Conservation (phyloP, 2,113 vertebrate genomes). For the Chionis minor region DNA sequence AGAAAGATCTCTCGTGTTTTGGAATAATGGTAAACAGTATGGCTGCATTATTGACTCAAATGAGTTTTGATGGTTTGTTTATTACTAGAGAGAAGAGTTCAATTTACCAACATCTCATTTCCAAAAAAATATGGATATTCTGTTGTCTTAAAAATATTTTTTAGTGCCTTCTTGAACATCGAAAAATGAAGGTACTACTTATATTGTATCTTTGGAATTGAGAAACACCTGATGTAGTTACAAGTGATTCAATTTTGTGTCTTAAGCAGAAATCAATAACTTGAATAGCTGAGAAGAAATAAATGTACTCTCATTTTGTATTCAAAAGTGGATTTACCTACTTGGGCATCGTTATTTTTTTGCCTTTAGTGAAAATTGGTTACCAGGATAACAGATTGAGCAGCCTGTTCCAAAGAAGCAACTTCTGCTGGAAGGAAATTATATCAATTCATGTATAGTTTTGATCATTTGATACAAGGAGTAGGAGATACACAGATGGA, state of each 20-base stretch:
- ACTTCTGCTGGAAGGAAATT: not conserved
- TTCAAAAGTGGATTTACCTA: not conserved
- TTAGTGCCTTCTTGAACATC: not conserved
- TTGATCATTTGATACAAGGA: not conserved
- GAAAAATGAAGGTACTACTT: not conserved
- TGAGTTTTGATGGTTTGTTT: not conserved
- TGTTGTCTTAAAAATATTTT: not conserved
- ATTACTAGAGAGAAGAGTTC: not conserved
- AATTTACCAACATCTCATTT: not conserved
- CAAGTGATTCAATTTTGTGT: not conserved
- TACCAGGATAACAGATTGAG: not conserved
- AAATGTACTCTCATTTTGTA: not conserved
- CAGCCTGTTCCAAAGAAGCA: not conserved
- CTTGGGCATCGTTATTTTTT: not conserved
- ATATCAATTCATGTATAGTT: not conserved
- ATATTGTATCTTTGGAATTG: not conserved
- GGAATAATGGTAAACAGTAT: not conserved
- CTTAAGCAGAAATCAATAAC: constrained; percentile 16
- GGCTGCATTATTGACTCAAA: not conserved
- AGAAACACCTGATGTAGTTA: not conserved
- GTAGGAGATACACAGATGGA: not conserved
- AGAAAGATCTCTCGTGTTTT: not conserved
- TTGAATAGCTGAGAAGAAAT: not conserved
- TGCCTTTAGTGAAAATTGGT: not conserved
- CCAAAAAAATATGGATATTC: too few species aligned